phyloP scores from a whole-genome alignment of 2,888 invertebrate species.

The Yponomeuta malinellus region DNA sequence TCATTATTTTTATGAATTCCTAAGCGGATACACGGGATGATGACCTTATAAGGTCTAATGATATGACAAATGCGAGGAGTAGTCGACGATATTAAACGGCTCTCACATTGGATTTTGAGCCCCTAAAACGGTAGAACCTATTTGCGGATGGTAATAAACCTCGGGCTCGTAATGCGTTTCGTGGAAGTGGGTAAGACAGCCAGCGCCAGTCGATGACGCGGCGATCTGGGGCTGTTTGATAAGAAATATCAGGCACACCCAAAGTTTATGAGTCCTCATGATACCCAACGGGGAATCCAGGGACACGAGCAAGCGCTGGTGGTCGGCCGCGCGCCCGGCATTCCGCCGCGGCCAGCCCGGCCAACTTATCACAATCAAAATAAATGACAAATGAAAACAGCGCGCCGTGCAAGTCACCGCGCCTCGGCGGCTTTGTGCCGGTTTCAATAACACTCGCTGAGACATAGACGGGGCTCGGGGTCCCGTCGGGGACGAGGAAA shows the following conservation, averaged over 20 bases:
- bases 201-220: not conserved
- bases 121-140: too few species aligned
- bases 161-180: too few species aligned
- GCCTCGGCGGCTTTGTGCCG: constrained; percentile 50
- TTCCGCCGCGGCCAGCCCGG: constrained; percentile 19
- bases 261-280: not conserved
- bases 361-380: constrained; percentile 74
- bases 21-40: too few species aligned
- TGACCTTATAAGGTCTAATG: too few species aligned
- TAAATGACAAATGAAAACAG: constrained; percentile 75
- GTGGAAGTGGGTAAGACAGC: not conserved
- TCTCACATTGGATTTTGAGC: too few species aligned
- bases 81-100: too few species aligned
- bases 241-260: not conserved
- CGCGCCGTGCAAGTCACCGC: constrained; percentile 68
- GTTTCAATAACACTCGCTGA: constrained; percentile 65
- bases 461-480: constrained; percentile 29
- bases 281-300: constrained; percentile 47
- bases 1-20: too few species aligned
- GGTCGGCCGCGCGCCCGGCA: constrained; percentile 19
- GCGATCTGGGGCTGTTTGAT: not conserved
- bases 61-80: too few species aligned
- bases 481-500: not conserved
- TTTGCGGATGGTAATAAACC: too few species aligned
- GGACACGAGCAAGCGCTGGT: constrained; percentile 41